Conservation (phyloP, 2,888 invertebrate genomes). For the Lithophane leautieri region DNA sequence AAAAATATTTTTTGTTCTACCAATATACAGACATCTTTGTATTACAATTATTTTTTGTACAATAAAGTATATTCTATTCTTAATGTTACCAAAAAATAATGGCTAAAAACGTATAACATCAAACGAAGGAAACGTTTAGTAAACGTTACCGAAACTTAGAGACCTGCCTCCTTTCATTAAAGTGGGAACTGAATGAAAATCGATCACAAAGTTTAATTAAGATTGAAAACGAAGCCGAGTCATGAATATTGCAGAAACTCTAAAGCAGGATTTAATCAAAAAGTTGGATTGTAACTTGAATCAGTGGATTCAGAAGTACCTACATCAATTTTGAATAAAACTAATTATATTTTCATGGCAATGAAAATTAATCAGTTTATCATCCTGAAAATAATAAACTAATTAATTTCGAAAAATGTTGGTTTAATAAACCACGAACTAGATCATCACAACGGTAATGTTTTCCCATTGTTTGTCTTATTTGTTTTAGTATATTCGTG, state of each 20-base stretch:
- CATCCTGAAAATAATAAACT: neutral
- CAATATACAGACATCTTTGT: neutral
- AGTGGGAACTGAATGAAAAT: neutral
- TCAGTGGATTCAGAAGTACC: neutral
- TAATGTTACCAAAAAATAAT: neutral
- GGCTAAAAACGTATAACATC: neutral
- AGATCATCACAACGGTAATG: too few relatives aligned
- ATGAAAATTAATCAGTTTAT: neutral
- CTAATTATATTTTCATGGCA: neutral
- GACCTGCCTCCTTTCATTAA: neutral
- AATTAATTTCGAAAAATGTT: neutral
- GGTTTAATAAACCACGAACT: neutral
- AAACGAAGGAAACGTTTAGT: too few relatives aligned
- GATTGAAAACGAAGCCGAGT: slow-evolving; percentile 9
- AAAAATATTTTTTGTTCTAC: neutral
- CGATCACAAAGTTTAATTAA: slow-evolving; percentile 34
- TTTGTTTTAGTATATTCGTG: too few relatives aligned
- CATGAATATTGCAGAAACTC: slow-evolving; percentile 12
- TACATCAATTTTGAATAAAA: slow-evolving; percentile 1
- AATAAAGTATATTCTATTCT: neutral
- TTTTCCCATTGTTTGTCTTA: too few relatives aligned
- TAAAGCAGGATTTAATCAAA: slow-evolving; percentile 24
- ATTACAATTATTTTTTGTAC: neutral
- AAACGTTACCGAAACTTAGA: too few relatives aligned
- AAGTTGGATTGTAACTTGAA: slow-evolving; percentile 28